These are phyloP conservation scores for Tinea semifulvella DNA, from an alignment of 2,888 invertebrate species.

Conservation along the genomic window DNA sequence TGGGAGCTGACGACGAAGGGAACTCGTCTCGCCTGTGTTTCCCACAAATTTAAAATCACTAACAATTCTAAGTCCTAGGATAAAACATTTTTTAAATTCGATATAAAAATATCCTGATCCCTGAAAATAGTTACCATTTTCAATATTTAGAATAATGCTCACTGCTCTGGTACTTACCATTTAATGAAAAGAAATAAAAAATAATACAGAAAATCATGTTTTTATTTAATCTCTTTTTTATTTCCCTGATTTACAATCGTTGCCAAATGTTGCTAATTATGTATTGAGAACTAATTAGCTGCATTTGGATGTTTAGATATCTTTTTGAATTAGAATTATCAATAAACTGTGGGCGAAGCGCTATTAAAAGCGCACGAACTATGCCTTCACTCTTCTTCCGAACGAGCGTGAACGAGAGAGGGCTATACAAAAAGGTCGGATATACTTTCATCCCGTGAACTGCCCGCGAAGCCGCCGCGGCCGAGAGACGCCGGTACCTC, in stretches of 20 bases:
- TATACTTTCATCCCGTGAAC: slow-evolving; percentile 65
- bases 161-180: slow-evolving; percentile 62
- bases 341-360: slow-evolving; percentile 18
- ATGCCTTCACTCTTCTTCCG: slow-evolving; percentile 31
- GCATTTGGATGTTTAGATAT: neutral
- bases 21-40: neutral
- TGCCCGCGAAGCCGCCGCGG: slow-evolving; percentile 56
- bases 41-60: too few relatives aligned
- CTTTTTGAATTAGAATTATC: slow-evolving; percentile 41
- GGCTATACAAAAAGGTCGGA: slow-evolving; percentile 63
- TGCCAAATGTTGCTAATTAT: too few relatives aligned
- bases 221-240: slow-evolving; percentile 28
- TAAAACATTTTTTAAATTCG: too few relatives aligned
- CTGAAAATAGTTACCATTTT: slow-evolving; percentile 52
- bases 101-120: too few relatives aligned
- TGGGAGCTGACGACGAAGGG: neutral
- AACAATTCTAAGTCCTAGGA: too few relatives aligned
- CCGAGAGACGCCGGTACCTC: slow-evolving; percentile 41
- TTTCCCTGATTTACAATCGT: too few relatives aligned
- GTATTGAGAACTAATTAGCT: neutral
- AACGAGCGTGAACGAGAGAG: slow-evolving; percentile 39
- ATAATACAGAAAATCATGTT: slow-evolving; percentile 36
- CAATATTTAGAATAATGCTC: slow-evolving; percentile 49
- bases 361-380: neutral
- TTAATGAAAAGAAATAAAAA: slow-evolving; percentile 58